Conservation (phyloP, 1,140 invertebrate species). For the Polyergus mexicanus region DNA sequence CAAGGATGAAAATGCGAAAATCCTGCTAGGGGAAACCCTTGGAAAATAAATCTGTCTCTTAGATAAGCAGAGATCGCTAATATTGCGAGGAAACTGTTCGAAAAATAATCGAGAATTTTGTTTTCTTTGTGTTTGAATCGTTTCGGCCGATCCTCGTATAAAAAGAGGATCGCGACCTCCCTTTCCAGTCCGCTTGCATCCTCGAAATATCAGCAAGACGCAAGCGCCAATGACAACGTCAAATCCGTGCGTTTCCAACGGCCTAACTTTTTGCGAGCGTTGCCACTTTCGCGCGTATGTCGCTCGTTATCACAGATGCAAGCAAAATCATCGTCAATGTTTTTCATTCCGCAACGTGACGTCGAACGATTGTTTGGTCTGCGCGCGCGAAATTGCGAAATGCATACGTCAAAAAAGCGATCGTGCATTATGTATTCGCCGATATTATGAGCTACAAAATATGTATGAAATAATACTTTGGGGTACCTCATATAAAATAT, state of each 20-base stretch:
- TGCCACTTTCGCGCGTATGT: constrained; percentile 1
- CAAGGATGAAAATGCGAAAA: not conserved
- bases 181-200: not conserved
- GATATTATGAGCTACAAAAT: not conserved
- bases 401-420: not conserved
- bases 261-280: constrained; percentile 4
- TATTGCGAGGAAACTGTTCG: not conserved
- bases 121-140: not conserved
- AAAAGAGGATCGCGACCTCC: constrained; percentile 4
- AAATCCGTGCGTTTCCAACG: not conserved
- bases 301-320: constrained; percentile 13
- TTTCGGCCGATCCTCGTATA: not conserved
- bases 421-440: not conserved
- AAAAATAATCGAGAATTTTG: not conserved
- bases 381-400: not conserved
- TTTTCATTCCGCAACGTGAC: not conserved
- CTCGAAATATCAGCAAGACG: constrained; percentile 4
- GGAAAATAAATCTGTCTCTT: not conserved
- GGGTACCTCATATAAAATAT: not conserved
- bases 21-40: not conserved
- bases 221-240: constrained; percentile 11
- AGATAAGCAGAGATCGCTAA: not conserved
- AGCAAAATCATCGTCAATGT: constrained; percentile 24
- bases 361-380: constrained; percentile 13
- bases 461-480: not conserved